phyloP scores from a whole-genome alignment of 2,113 vertebrate genomes.

The Chelonoidis abingdonii region DNA sequence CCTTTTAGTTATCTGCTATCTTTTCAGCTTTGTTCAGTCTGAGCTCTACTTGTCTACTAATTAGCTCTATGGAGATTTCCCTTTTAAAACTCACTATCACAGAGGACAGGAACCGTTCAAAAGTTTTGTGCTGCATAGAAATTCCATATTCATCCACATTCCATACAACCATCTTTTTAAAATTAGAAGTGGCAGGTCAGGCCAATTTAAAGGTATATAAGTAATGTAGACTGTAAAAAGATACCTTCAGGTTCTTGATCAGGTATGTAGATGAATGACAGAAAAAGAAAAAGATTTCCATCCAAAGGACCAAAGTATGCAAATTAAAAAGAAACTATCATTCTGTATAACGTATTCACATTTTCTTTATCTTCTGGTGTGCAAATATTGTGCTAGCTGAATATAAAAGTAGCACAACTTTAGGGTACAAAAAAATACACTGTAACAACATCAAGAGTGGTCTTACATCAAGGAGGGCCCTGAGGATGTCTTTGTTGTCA shows the following conservation, averaged over 20 bases:
- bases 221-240: constrained; percentile 64
- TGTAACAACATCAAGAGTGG: constrained; percentile 99
- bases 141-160: constrained; percentile 88
- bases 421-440: constrained; percentile 95
- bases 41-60: constrained; percentile 96
- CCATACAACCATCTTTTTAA: constrained; percentile 80
- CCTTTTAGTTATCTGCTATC: constrained; percentile 89
- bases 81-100: constrained; percentile 92
- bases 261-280: constrained; percentile 82
- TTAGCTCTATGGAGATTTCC: constrained; percentile 99
- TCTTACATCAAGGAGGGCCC: constrained; percentile 99
- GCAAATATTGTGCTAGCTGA: constrained; percentile 99
- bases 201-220: constrained; percentile 87
- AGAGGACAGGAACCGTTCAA: constrained; percentile 89
- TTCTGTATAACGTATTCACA: constrained; percentile 88
- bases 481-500: constrained; percentile 99
- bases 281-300: constrained; percentile 65
- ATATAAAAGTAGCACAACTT: constrained; percentile 99
- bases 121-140: constrained; percentile 90
- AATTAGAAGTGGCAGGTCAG: constrained; percentile 88
- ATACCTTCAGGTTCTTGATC: constrained; percentile 81
- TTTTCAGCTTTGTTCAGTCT: constrained; percentile 94
- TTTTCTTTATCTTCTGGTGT: constrained; percentile 98
- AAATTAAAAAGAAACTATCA: constrained; percentile 79
- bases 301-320: constrained; percentile 71